These are phyloP conservation scores for Lepidurus apus DNA, from an alignment of 1,140 invertebrate genomes.

Conservation along the genomic window DNA sequence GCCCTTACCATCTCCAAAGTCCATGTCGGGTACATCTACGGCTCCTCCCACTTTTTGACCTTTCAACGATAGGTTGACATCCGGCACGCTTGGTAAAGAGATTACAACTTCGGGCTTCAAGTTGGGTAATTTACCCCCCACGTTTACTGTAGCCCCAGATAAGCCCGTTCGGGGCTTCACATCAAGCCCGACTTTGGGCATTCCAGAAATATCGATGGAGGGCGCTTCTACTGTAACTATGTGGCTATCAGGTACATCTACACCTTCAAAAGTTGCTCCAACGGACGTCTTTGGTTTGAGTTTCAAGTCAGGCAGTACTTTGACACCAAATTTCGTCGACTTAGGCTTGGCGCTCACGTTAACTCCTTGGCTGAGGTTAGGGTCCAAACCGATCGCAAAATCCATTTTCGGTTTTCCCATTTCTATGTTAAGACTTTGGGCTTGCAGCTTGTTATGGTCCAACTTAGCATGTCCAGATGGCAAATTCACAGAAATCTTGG, in stretches of 20 bases:
- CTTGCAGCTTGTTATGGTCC: constrained; percentile 1
- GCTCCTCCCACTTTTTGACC: not conserved
- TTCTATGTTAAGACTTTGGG: constrained; percentile 27
- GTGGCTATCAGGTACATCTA: not conserved
- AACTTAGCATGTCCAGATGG: constrained; percentile 26
- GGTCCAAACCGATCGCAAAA: constrained; percentile 1
- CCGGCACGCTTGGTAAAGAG: not conserved
- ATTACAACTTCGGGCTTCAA: too few species aligned
- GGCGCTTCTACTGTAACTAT: not conserved
- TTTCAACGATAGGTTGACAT: not conserved
- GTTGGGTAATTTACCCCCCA: not conserved
- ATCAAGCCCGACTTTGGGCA: constrained; percentile 11
- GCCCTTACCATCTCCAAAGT: not conserved
- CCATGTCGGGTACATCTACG: not conserved
- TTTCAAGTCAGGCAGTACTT: constrained; percentile 32
- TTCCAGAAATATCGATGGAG: not conserved
- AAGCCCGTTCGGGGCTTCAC: not conserved
- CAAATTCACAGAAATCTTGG: constrained; percentile 25
- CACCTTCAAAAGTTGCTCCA: not conserved
- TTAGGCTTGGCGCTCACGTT: constrained; percentile 22
- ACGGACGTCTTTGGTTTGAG: constrained; percentile 5
- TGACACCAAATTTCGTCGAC: constrained; percentile 27
- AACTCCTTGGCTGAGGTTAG: not conserved
- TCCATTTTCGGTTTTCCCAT: constrained; percentile 22
- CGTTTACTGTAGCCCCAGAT: not conserved